Percentiles rank a stretch among this genome's conserved stretches.
These are phyloP conservation scores for Corydoras maculifer DNA, from an alignment of 2,113 vertebrate species.

Conservation along the genomic window DNA sequence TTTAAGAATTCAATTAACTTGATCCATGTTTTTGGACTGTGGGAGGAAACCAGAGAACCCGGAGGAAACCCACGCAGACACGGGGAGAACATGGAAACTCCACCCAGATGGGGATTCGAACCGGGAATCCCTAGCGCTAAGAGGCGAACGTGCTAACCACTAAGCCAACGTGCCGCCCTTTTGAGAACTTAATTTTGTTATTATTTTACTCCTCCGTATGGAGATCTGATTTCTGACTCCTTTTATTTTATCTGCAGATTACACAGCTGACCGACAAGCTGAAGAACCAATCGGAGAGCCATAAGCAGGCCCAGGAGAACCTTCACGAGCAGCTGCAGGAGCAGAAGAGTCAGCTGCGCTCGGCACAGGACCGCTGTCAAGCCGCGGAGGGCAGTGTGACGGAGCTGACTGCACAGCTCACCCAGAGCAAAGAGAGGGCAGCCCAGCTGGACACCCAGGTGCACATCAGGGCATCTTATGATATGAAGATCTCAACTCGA, in stretches of 20 bases:
- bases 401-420: slow-evolving; percentile 80
- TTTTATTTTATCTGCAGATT: slow-evolving; percentile 62
- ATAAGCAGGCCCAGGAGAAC: slow-evolving; percentile 96
- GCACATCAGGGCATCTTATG: background rate
- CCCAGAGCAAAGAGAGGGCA: slow-evolving; percentile 87
- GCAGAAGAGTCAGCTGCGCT: slow-evolving; percentile 84
- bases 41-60: too few species aligned
- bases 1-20: too few species aligned
- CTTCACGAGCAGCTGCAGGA: slow-evolving; percentile 94
- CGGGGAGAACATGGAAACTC: too few species aligned
- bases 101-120: too few species aligned
- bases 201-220: too few species aligned
- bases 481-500: too few species aligned
- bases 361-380: slow-evolving; percentile 83
- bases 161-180: too few species aligned
- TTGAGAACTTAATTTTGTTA: too few species aligned
- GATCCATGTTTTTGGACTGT: too few species aligned
- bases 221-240: background rate
- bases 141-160: too few species aligned
- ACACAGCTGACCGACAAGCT: slow-evolving; percentile 88
- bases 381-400: slow-evolving; percentile 74
- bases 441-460: slow-evolving; percentile 89
- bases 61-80: too few species aligned
- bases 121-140: too few species aligned
- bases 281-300: slow-evolving; percentile 96